phyloP scores from a whole-genome alignment of 1,140 invertebrate species.

The Lasioglossum baleicum region DNA sequence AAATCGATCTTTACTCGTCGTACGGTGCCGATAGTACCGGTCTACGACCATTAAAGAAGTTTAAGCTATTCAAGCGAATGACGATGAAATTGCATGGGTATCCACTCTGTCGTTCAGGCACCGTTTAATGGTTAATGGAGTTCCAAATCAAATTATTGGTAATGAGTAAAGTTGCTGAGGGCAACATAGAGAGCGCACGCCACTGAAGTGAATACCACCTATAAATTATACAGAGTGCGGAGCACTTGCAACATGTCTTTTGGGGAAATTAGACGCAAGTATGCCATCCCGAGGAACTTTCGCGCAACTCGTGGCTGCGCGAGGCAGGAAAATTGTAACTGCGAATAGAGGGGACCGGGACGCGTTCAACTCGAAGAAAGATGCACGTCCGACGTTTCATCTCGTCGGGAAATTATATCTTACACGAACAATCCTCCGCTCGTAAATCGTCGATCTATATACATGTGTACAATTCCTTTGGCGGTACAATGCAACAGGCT shows the following conservation, averaged over 20 bases:
- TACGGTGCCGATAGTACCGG: conserved; percentile 52
- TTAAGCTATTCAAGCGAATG: conserved; percentile 68
- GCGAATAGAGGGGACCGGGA: not conserved
- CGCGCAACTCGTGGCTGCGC: conserved; percentile 12
- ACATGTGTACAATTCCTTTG: not conserved
- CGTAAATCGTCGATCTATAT: not conserved
- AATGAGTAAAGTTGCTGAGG: conserved; percentile 76
- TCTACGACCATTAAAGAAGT: conserved; percentile 65
- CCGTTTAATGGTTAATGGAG: conserved; percentile 76
- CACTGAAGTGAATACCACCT: conserved; percentile 67
- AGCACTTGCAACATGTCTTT: conserved; percentile 63
- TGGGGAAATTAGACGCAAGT: conserved; percentile 55
- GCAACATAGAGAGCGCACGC: conserved; percentile 69
- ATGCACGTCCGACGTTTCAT: not conserved
- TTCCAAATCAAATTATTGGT: conserved; percentile 77
- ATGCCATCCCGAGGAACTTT: conserved; percentile 24
- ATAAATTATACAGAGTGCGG: conserved; percentile 65
- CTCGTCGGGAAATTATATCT: not conserved
- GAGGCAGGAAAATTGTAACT: conserved; percentile 21
- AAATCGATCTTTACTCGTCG: conserved; percentile 37
- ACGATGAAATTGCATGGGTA: conserved; percentile 68
- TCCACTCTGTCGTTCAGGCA: conserved; percentile 72
- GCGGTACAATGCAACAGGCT: not conserved
- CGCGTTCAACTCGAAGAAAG: not conserved
- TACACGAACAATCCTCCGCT: not conserved